A percentile compares a stretch with the other conserved stretches of the same genome.
Evolutionary conservation across 2,888 invertebrate species (phyloP).

Genomic region (Cryptophagus acutangulus): DNA sequence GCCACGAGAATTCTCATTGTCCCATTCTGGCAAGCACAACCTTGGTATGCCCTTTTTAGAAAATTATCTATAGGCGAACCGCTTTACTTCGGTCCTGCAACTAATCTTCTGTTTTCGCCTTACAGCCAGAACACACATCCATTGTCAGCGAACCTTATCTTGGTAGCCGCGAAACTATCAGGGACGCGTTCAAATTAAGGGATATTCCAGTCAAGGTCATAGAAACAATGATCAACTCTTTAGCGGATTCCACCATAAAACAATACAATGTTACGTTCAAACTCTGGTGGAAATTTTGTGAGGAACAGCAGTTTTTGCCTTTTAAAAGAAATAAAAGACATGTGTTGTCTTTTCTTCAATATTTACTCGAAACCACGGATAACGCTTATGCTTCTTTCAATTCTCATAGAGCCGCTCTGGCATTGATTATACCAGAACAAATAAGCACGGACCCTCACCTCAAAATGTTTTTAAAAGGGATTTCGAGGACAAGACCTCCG

Average conservation of each 20-base stretch:
- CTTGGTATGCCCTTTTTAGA: constrained; percentile 31
- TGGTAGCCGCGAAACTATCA: background rate
- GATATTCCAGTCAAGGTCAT: too few species aligned
- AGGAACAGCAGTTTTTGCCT: background rate
- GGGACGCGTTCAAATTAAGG: background rate
- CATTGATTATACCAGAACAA: constrained; percentile 17
- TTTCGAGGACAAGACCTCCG: constrained; percentile 21
- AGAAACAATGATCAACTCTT: background rate
- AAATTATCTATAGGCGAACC: constrained; percentile 9
- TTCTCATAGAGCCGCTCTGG: constrained; percentile 23
- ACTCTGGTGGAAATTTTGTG: constrained; percentile 1
- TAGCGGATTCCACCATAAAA: background rate
- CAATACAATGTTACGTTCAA: background rate
- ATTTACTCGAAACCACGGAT: too few species aligned
- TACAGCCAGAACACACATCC: constrained; percentile 24
- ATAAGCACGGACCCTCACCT: constrained; percentile 16
- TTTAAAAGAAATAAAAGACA: too few species aligned
- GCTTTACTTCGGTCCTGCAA: constrained; percentile 7
- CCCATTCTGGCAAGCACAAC: constrained; percentile 29
- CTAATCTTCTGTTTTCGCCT: constrained; percentile 19
- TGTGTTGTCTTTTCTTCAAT: too few species aligned
- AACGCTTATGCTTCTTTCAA: constrained; percentile 25
- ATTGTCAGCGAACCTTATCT: constrained; percentile 11
- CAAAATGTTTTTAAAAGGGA: constrained; percentile 25
- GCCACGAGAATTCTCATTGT: constrained; percentile 32